Base-by-base conservation (phyloP, 1,140 invertebrate species). In the Leucophenga varia region DNA sequence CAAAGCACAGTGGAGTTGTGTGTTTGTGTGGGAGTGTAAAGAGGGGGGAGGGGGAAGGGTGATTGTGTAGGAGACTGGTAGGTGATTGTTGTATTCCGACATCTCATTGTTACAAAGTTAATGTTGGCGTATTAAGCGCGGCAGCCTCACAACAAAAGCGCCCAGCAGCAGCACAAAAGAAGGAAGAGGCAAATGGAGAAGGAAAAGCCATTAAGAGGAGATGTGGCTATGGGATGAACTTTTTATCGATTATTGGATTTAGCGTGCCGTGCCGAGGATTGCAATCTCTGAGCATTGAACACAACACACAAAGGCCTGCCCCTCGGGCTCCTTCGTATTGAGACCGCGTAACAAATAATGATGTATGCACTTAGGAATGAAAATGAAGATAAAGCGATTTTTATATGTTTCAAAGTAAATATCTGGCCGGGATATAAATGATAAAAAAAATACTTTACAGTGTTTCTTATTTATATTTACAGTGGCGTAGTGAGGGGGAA, bases 81-180 rank as follows among this genome's bases (percentile, higher is more conserved):
- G 54, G 61, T 67, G 63, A 67, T 55, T 67, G 63, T 67, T 67
- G 63, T 68, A 52, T 59, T 67, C 59, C 63, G 63, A 67, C 63
- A 67, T 67, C 63, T 67, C 63, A 67, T 67, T 67, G 63, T 67
- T 67, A 67, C 63, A 68, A 67, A 67, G 63, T 67, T 67, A 67
- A 67, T 67, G 63, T 67, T 65, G 64, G 63, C 63, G 64, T 55
- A 67, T 67, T 67, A 67, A 67, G 63, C 63, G 65, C 60, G 61
- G 56, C 63, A 67, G 59, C 63, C 56, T 57, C 60, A 61, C 56
- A 67, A 59, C 64, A 63, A 67, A 59, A 63, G 49, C 55, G 49
- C 35, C 48, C 5, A 22, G 20, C 12, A 50, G 35, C 38, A 43
- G 40, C 5, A 18, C 14, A n/a, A 22, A 1, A 20, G 21, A 38